phyloP scores from a whole-genome alignment of 2,888 invertebrate species.

The Cantharis flavilabris region DNA sequence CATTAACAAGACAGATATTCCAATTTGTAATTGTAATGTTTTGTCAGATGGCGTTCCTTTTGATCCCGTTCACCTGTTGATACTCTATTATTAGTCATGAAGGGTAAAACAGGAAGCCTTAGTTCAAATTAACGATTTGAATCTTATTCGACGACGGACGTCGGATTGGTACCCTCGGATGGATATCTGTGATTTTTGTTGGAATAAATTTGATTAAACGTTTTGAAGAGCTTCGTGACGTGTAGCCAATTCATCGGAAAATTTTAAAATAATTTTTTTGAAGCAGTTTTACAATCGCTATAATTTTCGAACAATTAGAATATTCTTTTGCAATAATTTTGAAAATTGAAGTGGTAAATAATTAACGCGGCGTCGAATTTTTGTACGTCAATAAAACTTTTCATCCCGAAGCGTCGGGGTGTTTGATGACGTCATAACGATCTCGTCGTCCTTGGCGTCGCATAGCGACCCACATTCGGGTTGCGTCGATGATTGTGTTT shows the following conservation, averaged over 20 bases:
- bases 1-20: neutral
- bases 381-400: constrained; percentile 8
- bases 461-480: constrained; percentile 43
- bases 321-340: neutral
- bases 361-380: neutral
- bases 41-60: neutral
- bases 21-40: neutral
- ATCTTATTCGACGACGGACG: neutral
- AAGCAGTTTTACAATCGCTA: neutral
- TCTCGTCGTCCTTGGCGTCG: constrained; percentile 40
- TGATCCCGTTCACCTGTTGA: neutral
- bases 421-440: constrained; percentile 40
- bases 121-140: neutral
- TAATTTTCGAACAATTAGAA: neutral
- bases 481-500: constrained; percentile 36
- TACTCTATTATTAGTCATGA: neutral
- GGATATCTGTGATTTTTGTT: too few relatives aligned
- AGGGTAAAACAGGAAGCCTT: neutral
- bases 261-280: neutral
- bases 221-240: neutral
- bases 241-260: neutral
- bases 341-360: neutral
- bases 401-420: constrained; percentile 22
- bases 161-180: neutral
- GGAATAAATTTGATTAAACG: too few relatives aligned